These are phyloP conservation scores for Temnothorax longispinosus DNA, from an alignment of 1,140 invertebrate species.

Conservation along the genomic window DNA sequence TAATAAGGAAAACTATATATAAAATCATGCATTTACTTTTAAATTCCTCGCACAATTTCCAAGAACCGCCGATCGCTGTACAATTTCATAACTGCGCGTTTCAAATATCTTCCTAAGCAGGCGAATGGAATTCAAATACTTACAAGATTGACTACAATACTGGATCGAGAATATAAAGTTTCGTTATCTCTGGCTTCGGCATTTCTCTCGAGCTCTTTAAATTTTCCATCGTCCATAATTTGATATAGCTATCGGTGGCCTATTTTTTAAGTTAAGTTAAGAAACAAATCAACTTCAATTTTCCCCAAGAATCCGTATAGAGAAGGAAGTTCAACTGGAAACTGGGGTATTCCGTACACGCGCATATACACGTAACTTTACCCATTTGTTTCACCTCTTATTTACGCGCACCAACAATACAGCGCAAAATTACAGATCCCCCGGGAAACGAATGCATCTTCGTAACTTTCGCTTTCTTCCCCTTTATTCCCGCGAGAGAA, in stretches of 20 bases:
- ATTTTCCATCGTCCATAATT: conserved; percentile 27
- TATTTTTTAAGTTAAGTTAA: not conserved
- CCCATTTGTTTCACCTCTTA: conserved; percentile 27
- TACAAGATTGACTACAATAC: not conserved
- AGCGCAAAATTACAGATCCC: conserved; percentile 8
- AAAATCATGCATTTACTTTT: not conserved
- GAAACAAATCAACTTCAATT: conserved; percentile 24
- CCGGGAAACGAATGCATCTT: conserved; percentile 18
- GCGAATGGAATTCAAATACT: not conserved
- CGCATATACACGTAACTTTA: not conserved
- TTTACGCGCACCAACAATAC: conserved; percentile 32
- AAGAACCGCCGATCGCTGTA: too few relatives aligned
- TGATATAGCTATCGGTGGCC: conserved; percentile 1
- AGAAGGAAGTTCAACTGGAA: not conserved
- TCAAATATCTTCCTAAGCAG: not conserved
- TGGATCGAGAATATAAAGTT: conserved; percentile 8
- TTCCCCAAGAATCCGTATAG: not conserved
- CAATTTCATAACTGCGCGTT: not conserved
- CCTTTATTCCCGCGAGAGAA: not conserved
- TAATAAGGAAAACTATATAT: too few relatives aligned
- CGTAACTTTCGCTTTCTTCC: not conserved
- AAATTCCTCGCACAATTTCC: not conserved
- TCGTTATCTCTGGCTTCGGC: not conserved
- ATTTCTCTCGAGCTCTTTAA: not conserved
- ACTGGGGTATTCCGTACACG: conserved; percentile 1